Base-by-base conservation (phyloP, 2,888 invertebrate species). In the Hydroisotoma schaefferi region DNA sequence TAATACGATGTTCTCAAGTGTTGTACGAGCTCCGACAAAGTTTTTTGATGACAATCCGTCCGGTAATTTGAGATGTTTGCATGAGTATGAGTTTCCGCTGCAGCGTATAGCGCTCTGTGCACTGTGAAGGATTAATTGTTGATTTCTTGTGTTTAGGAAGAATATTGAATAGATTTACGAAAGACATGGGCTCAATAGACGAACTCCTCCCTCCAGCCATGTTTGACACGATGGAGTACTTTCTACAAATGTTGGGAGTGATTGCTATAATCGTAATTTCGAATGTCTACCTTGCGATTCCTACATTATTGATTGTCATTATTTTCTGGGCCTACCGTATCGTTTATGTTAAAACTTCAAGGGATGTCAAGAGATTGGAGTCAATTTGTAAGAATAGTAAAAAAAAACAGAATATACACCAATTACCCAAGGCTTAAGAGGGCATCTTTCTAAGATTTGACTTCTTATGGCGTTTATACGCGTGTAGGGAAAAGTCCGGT, bases 401-500 rank as follows among this genome's bases (percentile, higher is more conserved):
- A 43, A n/a, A n/a, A n/a, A n/a, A n/a, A n/a, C n/a, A n/a, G 8
- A 33, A 10, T 33, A 33, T 33, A 10, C 15, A 15, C 33, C 33
- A 33, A 33, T 33, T 33, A 10, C n/a, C n/a, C n/a, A n/a, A n/a
- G n/a, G n/a, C n/a, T n/a, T n/a, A n/a, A n/a, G n/a, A n/a, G n/a
- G n/a, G 33, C 15, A 8, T 33, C 15, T 15, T 15, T 33, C 33
- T 15, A 33, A 33, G 33, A 10, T 15, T 33, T 33, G 33, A 15
- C 8, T 33, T 33, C 15, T 33, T 33, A 15, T 33, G 33, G 43
- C 12, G 6, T 43, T 46, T 49, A 55, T 52, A 5, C 33, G n/a
- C n/a, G n/a, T n/a, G n/a, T n/a, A 65, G 67, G 57, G 2, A 65
- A 57, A 55, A 94, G 94, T 73, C 97, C 97, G 0, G 90, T 97